Base-by-base conservation (phyloP, 2,888 invertebrate species). In the Aspidiotus rigidus region DNA sequence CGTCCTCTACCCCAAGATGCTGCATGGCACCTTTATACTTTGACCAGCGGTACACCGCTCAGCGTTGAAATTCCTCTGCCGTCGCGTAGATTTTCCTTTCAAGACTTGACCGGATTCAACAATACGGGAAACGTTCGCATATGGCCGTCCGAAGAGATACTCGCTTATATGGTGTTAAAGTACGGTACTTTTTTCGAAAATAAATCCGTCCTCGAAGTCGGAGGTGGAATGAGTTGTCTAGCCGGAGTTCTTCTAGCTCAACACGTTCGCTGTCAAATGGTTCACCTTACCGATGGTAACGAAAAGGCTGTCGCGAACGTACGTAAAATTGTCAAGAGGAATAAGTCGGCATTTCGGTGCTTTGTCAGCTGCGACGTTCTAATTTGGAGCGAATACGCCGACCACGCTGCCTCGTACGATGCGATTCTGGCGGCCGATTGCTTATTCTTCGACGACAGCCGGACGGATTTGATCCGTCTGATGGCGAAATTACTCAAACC, bases 151-250 rank as follows among this genome's bases (percentile, higher is more conserved):
- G 89, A 89, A 78, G 88, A 89, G 77, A 85, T 88, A 6, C 77
- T 89, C 62, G 84, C 86, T 5, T 86, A 86, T 73, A 86, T 86
- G 75, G 79, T 84, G 59, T 79, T 89, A 69, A 82, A 84, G 73
- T 85, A 89, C 76, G 78, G 82, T 63, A 75, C 79, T n/a, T 77
- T 83, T 55, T 89, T 89, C 77, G 79, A 82, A n/a, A 82, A 82
- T 72, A 86, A 86, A 76, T 82, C 80, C 75, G 84, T 91, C 40
- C 80, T 89, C 74, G 91, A 91, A 77, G 79, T 91, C 57, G 91
- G 91, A 3, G 90, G 90, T 16, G 91, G 91, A 5, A 90, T 91
- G 87, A 89, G 90, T 17, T 89, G 89, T 74, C 79, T 91, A 42
- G 89, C 89, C 8, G 90, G 90, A 1, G 78, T 91, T 13, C 83